Evolutionary conservation across 2,113 vertebrate species (phyloP), one percentile per base, ranked within the genome.

Genomic region (Xiphorhynchus elegans): DNA sequence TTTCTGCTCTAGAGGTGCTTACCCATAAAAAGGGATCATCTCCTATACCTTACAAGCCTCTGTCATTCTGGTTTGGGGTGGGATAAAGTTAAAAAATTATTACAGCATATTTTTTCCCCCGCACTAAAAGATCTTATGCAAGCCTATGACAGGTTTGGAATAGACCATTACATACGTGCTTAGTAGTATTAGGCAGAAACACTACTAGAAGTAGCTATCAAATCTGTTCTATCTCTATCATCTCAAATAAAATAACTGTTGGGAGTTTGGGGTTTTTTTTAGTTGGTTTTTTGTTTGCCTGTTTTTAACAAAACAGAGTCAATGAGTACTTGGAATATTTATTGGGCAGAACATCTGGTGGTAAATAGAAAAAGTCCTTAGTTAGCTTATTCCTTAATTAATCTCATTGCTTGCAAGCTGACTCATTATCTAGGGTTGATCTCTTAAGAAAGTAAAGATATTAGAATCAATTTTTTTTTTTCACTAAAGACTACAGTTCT

Each of bases 321-420:
- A 92, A 25, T 1, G 0, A 77, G 35, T 46, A 53, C 28, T 53
- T 56, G 37, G n/a, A 93, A 58, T 42, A 76, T 7, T 87, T 79
- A 31, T 66, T 76, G 31, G 58, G 85, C 58, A 93, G 25, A 82
- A 84, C 12, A 87, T 64, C 28, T 6, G 1, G 28, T 55, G 29
- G 42, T 40, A 64, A 90, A 84, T 7, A 72, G 7, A 62, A 83
- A 56, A 80, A 50, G 31, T 33, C 35, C 28, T 91, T 79, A 62
- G 56, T 67, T 87, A 90, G 37, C 17, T 73, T 87, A 50, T 73
- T 87, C 25, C 35, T 83, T 80, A 58, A 82, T 88, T 90, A 79
- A 89, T 76, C 53, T 76, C 81, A 76, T 52, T 85, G 82, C 46
- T 73, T 31, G 70, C n/a, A 42, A 89, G 37, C 62, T 91, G 84